Evolutionary conservation across 2,113 vertebrate species (phyloP), one percentile per base, ranked within the genome.

Genomic region (Eptesicus fuscus): DNA sequence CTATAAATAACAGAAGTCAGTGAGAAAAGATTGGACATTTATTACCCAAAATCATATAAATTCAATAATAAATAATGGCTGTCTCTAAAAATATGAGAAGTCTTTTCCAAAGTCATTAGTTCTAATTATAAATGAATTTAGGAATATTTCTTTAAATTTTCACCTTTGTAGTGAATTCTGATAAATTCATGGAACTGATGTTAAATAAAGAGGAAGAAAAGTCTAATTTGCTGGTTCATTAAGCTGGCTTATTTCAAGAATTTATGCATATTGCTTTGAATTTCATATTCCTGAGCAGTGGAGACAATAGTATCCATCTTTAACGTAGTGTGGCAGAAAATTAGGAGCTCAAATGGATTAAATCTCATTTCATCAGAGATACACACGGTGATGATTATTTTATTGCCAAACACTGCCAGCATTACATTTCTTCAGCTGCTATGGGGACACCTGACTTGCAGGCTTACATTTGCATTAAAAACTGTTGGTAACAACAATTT

Each of bases 191-290:
- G 97, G 96, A 97, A 98, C 96, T 98, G 96, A 93, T 98, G 98
- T 98, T 98, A 98, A 98, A 98, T 98, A 98, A 98, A 98, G 98
- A 98, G 97, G 98, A 97, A 98, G 98, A 98, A 98, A 97, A 97
- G 96, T 96, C 98, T 98, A 98, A 98, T 98, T 98, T 98, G 96
- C 98, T 98, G 98, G 97, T 98, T 98, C 98, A 98, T 98, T 98
- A 98, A 98, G 96, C 97, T 3, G 0, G 96, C 97, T 98, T 98
- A 98, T 98, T 53, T 98, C 97, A 97, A 96, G 97, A 98, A 90
- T 51, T 96, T 96, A 96, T 87, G 74, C 96, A 49, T 98, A 97
- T 98, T 98, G 97, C 97, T 97, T 97, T 98, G 98, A 97, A 98
- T 98, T 98, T 97, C 98, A 95, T 94, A 20, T 98, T 97, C 98